Percentiles rank a stretch among this genome's conserved stretches.
These are phyloP conservation scores for Gymnothorax reevesii DNA, from an alignment of 2,797 vertebrate genomes.

Conservation along the genomic window DNA sequence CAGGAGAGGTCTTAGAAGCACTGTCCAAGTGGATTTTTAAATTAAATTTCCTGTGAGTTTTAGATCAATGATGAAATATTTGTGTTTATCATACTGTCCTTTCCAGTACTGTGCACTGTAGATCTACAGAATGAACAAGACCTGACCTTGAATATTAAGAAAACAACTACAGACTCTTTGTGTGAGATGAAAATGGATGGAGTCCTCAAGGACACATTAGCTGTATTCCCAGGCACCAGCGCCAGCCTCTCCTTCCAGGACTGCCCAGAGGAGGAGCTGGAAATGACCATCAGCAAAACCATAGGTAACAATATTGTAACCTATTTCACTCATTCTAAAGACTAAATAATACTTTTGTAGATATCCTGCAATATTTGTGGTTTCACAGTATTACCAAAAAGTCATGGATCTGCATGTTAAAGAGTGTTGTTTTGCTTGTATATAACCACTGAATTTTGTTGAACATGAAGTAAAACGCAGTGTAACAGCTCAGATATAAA, in stretches of 20 bases:
- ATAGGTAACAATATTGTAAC: conserved; percentile 57
- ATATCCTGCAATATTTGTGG: background rate
- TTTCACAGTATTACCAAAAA: background rate
- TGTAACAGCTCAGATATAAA: background rate
- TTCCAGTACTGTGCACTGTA: conserved; percentile 60
- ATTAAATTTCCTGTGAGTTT: background rate
- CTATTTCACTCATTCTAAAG: background rate
- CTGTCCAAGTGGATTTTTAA: background rate
- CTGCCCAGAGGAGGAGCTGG: conserved; percentile 59
- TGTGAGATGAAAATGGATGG: conserved; percentile 67
- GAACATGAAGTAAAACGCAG: background rate
- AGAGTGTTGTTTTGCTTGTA: background rate
- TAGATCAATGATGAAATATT: background rate
- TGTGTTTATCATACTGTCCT: background rate
- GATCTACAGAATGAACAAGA: conserved; percentile 42
- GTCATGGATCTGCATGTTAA: background rate
- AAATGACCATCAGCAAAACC: conserved; percentile 52
- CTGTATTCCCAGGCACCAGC: conserved; percentile 44
- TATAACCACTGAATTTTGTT: background rate
- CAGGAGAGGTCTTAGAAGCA: no score
- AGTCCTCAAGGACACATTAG: conserved; percentile 40
- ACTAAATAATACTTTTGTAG: background rate
- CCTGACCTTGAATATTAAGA: conserved; percentile 59
- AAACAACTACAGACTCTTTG: conserved; percentile 41
- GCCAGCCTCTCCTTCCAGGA: conserved; percentile 60